A percentile compares a stretch with the other conserved stretches of the same genome.
These are phyloP conservation scores for Rosalia funebris DNA, from an alignment of 2,888 invertebrate genomes.

Conservation along the genomic window DNA sequence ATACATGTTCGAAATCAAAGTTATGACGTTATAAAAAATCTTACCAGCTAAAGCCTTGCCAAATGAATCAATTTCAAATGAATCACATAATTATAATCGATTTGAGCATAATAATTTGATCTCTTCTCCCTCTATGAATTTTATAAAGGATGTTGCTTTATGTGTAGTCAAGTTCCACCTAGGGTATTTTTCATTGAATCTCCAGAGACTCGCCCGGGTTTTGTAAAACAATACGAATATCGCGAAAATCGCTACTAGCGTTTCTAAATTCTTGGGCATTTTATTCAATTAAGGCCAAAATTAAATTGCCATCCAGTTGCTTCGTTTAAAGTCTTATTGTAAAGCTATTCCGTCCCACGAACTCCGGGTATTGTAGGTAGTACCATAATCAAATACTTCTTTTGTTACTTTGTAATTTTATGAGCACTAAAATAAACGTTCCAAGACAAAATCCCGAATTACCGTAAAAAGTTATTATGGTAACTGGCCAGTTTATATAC, in stretches of 20 bases:
- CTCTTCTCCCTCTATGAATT: too few relatives aligned
- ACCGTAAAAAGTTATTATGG: not conserved
- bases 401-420: constrained; percentile 13
- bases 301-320: not conserved
- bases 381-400: constrained; percentile 10
- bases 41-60: too few relatives aligned
- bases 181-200: too few relatives aligned
- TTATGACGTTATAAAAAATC: too few relatives aligned
- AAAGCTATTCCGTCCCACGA: not conserved
- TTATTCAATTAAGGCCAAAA: not conserved
- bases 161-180: too few relatives aligned
- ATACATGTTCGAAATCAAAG: too few relatives aligned
- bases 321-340: not conserved
- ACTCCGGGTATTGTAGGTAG: not conserved
- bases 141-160: too few relatives aligned
- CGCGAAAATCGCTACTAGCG: not conserved
- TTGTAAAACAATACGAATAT: not conserved
- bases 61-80: too few relatives aligned
- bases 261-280: too few relatives aligned
- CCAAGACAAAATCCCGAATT: not conserved
- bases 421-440: constrained; percentile 9
- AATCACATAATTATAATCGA: too few relatives aligned
- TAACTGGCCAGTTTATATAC: not conserved
- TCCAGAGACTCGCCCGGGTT: too few relatives aligned
- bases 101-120: too few relatives aligned